Conservation (phyloP, 2,113 vertebrate genomes). For the Pterocles gutturalis region DNA sequence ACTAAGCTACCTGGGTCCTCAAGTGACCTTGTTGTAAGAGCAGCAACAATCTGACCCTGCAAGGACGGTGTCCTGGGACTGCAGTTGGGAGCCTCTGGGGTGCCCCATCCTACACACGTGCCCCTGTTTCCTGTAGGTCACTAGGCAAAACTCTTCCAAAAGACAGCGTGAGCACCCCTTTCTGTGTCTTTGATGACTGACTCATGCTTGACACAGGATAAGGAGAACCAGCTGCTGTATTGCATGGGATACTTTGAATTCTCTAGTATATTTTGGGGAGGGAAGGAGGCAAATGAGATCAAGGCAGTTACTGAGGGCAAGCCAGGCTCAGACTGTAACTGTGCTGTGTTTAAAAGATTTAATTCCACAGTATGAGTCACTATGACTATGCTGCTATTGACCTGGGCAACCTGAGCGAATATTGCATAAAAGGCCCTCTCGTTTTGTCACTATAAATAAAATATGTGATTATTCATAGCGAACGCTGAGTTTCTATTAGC, state of each 20-base stretch:
- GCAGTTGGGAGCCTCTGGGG: background rate
- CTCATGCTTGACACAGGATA: background rate
- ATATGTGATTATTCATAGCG: slow-evolving; percentile 36
- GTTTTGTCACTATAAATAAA: slow-evolving; percentile 68
- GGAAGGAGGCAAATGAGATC: slow-evolving; percentile 35
- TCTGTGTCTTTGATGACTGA: background rate
- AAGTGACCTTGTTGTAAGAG: background rate
- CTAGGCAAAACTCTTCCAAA: background rate
- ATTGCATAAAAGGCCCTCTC: slow-evolving; percentile 65
- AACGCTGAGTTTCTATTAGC: slow-evolving; percentile 19
- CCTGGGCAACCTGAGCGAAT: slow-evolving; percentile 63
- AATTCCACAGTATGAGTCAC: slow-evolving; percentile 57
- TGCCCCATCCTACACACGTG: background rate
- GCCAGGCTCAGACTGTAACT: background rate
- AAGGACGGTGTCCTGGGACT: background rate
- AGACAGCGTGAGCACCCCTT: background rate
- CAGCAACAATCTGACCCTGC: background rate
- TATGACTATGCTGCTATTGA: slow-evolving; percentile 61
- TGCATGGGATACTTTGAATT: background rate
- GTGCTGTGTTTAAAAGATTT: slow-evolving; percentile 59
- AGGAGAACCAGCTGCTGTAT: background rate
- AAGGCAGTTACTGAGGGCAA: slow-evolving; percentile 33
- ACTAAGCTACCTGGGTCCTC: background rate
- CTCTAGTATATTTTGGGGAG: background rate
- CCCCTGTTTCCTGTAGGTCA: background rate